phyloP scores from a whole-genome alignment of 1,140 invertebrate species.

The Rhyzopertha dominica region DNA sequence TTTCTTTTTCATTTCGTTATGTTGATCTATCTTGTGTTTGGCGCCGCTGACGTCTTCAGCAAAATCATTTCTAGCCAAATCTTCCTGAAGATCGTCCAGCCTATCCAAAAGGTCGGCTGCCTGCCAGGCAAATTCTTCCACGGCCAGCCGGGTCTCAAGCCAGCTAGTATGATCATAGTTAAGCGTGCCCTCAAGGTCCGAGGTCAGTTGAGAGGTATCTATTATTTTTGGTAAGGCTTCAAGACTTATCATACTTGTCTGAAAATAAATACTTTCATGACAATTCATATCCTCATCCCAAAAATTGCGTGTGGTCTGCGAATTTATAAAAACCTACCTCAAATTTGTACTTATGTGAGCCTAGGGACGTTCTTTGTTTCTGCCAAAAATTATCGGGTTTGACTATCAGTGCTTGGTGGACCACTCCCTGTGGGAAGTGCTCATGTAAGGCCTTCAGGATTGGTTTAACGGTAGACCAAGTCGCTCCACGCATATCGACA shows the following conservation, averaged over 20 bases:
- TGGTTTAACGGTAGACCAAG: constrained; percentile 94
- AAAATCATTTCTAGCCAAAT: constrained; percentile 84
- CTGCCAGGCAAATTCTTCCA: constrained; percentile 95
- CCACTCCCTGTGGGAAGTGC: constrained; percentile 78
- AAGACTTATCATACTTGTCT: constrained; percentile 94
- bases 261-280: constrained; percentile 44
- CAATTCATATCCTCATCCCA: too few relatives aligned
- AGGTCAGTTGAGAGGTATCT: constrained; percentile 85
- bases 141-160: constrained; percentile 88
- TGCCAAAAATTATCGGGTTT: constrained; percentile 99
- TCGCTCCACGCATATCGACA: constrained; percentile 92
- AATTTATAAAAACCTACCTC: constrained; percentile 81
- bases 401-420: constrained; percentile 91
- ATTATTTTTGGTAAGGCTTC: constrained; percentile 89
- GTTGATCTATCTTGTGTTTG: constrained; percentile 84
- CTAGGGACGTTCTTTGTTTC: constrained; percentile 94
- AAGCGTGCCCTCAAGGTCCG: constrained; percentile 89
- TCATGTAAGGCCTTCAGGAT: constrained; percentile 96
- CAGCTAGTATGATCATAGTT: constrained; percentile 94
- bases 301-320: too few relatives aligned
- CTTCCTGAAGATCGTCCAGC: constrained; percentile 86
- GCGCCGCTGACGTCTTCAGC: constrained; percentile 88
- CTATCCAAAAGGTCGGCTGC: constrained; percentile 86
- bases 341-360: constrained; percentile 97
- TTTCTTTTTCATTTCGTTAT: constrained; percentile 91